Evolutionary conservation across 2,888 invertebrate genomes (phyloP).

Genomic region (Drosophila siamana): DNA sequence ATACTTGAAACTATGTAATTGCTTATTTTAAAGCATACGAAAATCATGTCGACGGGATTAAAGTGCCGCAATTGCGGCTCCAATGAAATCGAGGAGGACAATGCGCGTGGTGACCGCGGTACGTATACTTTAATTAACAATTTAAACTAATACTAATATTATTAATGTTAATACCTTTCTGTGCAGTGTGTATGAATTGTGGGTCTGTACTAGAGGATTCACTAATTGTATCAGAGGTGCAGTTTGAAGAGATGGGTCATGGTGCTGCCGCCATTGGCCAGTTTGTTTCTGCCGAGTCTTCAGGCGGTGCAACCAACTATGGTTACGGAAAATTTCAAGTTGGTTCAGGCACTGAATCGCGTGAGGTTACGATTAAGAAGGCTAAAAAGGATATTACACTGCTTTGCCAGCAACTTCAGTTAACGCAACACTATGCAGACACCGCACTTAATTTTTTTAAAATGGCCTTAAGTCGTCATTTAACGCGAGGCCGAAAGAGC

Average conservation of each 20-base stretch:
- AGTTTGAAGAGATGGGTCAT: slow-evolving; percentile 96
- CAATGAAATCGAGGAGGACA: slow-evolving; percentile 97
- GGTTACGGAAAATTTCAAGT: slow-evolving; percentile 93
- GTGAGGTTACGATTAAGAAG: slow-evolving; percentile 95
- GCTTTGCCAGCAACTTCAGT: slow-evolving; percentile 93
- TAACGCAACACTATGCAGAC: slow-evolving; percentile 96
- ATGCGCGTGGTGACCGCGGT: slow-evolving; percentile 92
- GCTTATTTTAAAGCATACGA: not conserved
- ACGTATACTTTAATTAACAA: not conserved
- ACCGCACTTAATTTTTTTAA: slow-evolving; percentile 97
- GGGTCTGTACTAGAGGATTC: slow-evolving; percentile 98
- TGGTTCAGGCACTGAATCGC: slow-evolving; percentile 94
- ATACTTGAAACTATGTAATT: not conserved
- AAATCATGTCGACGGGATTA: slow-evolving; percentile 87
- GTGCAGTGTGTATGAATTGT: slow-evolving; percentile 96
- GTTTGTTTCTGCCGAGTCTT: slow-evolving; percentile 95
- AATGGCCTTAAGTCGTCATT: slow-evolving; percentile 92
- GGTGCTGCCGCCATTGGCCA: slow-evolving; percentile 97
- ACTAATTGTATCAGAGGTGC: slow-evolving; percentile 97
- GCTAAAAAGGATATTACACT: slow-evolving; percentile 94
- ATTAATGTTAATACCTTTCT: not conserved
- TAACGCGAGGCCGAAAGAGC: slow-evolving; percentile 96
- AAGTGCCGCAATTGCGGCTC: slow-evolving; percentile 95
- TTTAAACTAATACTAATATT: not conserved
- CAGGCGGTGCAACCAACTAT: slow-evolving; percentile 91